Evolutionary conservation across 2,797 vertebrate genomes (phyloP).

Genomic region (Mormyrops boulengeri): DNA sequence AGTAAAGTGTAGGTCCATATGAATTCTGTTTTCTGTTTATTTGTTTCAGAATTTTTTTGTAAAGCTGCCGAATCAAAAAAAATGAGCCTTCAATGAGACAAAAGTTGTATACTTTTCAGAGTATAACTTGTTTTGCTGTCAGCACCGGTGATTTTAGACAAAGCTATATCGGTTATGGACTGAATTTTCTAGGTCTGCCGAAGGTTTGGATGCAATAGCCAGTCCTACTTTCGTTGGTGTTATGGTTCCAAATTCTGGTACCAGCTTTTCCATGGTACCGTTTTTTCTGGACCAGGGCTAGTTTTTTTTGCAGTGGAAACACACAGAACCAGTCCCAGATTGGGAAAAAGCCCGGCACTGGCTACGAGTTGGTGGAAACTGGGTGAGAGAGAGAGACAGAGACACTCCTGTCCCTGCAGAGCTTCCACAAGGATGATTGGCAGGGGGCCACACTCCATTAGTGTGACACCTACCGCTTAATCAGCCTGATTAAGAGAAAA

Average conservation of each 20-base stretch:
- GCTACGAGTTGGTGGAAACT: not conserved
- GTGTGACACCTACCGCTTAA: not conserved
- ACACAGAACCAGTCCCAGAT: not conserved
- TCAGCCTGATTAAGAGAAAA: not conserved
- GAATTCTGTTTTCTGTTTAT: too few relatives aligned
- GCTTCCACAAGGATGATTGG: not conserved
- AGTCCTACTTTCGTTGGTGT: not conserved
- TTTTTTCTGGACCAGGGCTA: not conserved
- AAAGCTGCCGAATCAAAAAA: too few relatives aligned
- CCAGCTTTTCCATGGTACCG: not conserved
- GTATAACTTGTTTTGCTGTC: not conserved
- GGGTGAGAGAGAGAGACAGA: constrained; percentile 44
- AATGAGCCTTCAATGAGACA: too few relatives aligned
- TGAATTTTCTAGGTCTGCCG: not conserved
- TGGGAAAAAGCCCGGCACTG: not conserved
- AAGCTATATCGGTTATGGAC: not conserved
- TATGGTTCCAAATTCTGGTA: not conserved
- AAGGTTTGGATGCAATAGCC: not conserved
- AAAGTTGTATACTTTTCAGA: not conserved
- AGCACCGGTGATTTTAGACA: not conserved
- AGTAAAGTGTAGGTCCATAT: not conserved
- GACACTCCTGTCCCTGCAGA: not conserved
- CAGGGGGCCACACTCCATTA: not conserved
- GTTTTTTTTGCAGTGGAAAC: not conserved
- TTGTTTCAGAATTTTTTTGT: too few relatives aligned